These are phyloP conservation scores for Drosophila pruinosa DNA, from an alignment of 1,140 invertebrate genomes.

Conservation along the genomic window DNA sequence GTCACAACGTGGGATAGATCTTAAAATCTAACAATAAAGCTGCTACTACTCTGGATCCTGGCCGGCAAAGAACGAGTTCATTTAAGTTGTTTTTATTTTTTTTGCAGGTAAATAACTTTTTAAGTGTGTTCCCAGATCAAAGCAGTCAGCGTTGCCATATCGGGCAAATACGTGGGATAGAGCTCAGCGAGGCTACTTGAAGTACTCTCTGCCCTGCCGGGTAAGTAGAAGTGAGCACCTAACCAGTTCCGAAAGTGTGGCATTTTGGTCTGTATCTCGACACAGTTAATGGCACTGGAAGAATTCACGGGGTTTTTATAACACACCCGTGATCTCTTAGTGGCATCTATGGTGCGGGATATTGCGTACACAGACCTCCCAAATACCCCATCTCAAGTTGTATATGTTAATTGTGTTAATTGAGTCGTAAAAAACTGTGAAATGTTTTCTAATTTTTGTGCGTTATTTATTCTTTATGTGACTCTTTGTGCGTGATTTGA, in stretches of 20 bases:
- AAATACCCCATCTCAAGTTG: neutral
- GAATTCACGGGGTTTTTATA: constrained; percentile 83
- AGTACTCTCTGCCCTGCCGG: neutral
- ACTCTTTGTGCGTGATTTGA: constrained; percentile 23
- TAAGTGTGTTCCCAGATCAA: constrained; percentile 2
- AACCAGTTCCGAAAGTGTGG: neutral
- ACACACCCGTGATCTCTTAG: constrained; percentile 83
- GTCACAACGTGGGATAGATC: constrained; percentile 51
- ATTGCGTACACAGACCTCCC: constrained; percentile 32
- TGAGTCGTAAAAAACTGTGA: constrained; percentile 31
- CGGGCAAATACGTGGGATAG: constrained; percentile 8
- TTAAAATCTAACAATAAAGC: constrained; percentile 16
- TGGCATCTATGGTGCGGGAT: constrained; percentile 83
- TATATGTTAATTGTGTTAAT: constrained; percentile 43
- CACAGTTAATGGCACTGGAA: constrained; percentile 84
- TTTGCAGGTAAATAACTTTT: constrained; percentile 8
- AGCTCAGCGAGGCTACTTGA: constrained; percentile 13
- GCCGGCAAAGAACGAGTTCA: neutral
- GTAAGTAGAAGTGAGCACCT: neutral
- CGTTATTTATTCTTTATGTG: neutral
- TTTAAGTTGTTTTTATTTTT: neutral
- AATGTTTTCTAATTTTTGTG: constrained; percentile 3
- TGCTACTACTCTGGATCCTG: neutral
- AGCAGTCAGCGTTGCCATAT: constrained; percentile 16
- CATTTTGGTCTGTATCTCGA: constrained; percentile 56